A percentile compares a stretch with the other conserved stretches of the same genome.
phyloP scores from a whole-genome alignment of 2,888 invertebrate species.

The Heliconius aoede region DNA sequence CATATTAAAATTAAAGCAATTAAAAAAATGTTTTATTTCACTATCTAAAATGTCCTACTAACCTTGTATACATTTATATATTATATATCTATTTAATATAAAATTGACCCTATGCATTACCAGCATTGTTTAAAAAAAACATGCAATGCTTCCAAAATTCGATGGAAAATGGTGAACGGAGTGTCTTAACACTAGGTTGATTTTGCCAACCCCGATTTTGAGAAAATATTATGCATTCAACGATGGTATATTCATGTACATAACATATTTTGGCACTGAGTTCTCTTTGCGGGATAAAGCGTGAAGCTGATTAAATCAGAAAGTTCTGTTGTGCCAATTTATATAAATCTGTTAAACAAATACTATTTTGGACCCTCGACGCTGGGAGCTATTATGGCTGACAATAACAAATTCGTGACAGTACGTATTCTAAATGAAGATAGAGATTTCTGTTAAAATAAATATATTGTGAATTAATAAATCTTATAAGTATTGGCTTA shows the following conservation, averaged over 20 bases:
- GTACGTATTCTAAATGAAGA: conserved; percentile 60
- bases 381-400: conserved; percentile 61
- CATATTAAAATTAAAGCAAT: not conserved
- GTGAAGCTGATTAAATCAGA: not conserved
- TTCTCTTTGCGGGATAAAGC: not conserved
- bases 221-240: too few species aligned
- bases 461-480: too few species aligned
- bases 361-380: conserved; percentile 47
- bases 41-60: not conserved
- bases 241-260: too few species aligned
- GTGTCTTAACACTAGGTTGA: too few species aligned
- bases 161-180: too few species aligned
- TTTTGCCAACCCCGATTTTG: too few species aligned
- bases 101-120: too few species aligned
- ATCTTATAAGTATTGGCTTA: conserved; percentile 36
- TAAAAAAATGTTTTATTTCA: conserved; percentile 4
- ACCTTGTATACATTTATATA: too few species aligned
- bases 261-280: not conserved
- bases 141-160: too few species aligned
- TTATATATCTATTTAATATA: too few species aligned
- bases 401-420: conserved; percentile 67
- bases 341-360: conserved; percentile 54
- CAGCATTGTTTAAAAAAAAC: too few species aligned
- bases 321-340: conserved; percentile 26
- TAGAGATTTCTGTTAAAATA: conserved; percentile 40